A percentile compares a stretch with the other conserved stretches of the same genome.
Conservation (phyloP, 2,888 invertebrate genomes). For the Drosophila melanosoma region DNA sequence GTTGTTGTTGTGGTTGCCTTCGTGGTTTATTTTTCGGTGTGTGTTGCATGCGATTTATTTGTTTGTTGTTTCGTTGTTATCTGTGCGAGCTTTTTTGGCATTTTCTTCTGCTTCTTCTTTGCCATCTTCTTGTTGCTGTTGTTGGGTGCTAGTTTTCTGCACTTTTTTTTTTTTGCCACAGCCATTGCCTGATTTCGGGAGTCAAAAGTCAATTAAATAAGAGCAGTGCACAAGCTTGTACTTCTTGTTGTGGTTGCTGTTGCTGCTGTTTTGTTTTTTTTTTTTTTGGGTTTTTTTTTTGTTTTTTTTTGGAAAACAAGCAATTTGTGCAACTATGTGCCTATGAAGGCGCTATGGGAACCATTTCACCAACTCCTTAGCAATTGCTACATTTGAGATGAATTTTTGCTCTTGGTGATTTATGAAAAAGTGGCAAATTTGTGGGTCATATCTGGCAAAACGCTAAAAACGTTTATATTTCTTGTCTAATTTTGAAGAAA, state of each 20-base stretch:
- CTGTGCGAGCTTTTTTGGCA: conserved; percentile 64
- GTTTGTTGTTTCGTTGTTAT: conserved; percentile 81
- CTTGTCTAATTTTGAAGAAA: conserved; percentile 29
- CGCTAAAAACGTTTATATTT: background rate
- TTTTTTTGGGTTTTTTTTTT: conserved; percentile 15
- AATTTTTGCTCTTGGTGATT: conserved; percentile 51
- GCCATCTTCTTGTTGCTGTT: conserved; percentile 20
- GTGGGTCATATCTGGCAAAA: conserved; percentile 21
- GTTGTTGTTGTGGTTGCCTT: conserved; percentile 32
- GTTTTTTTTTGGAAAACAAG: conserved; percentile 64
- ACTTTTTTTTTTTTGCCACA: conserved; percentile 49
- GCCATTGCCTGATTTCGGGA: conserved; percentile 74
- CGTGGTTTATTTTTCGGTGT: conserved; percentile 50
- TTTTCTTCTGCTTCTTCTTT: conserved; percentile 26
- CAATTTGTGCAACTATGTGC: conserved; percentile 70
- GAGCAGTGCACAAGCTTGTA: conserved; percentile 80
- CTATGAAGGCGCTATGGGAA: conserved; percentile 69
- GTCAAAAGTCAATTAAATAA: conserved; percentile 84
- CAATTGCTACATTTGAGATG: conserved; percentile 38
- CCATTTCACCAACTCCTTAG: conserved; percentile 62
- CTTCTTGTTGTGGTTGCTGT: conserved; percentile 56
- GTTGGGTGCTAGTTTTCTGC: conserved; percentile 45
- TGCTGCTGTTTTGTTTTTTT: conserved; percentile 24
- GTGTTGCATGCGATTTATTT: conserved; percentile 76
- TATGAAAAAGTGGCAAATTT: conserved; percentile 58